These are phyloP conservation scores for Hirudinaria manillensis DNA, from an alignment of 2,888 invertebrate genomes.

Conservation along the genomic window DNA sequence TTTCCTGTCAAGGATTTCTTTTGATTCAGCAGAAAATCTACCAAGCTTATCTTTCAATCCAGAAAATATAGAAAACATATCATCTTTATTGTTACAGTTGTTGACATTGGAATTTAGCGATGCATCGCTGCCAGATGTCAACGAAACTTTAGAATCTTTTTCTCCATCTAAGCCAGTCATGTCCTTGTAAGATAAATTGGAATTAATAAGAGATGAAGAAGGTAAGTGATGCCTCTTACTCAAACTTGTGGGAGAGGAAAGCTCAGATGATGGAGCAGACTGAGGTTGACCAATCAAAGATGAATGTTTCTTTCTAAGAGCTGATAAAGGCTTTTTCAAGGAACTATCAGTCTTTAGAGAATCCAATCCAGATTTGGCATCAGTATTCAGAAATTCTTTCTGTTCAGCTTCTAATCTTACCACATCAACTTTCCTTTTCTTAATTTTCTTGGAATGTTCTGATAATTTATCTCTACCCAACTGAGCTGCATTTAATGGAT, in stretches of 20 bases:
- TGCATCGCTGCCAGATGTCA: not conserved
- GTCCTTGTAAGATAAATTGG: not conserved
- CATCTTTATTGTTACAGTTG: conserved; percentile 21
- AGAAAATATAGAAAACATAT: conserved; percentile 25
- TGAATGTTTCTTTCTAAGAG: conserved; percentile 17
- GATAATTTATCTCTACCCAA: not conserved
- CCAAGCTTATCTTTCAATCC: conserved; percentile 24
- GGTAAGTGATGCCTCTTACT: conserved; percentile 1
- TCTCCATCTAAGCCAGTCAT: not conserved
- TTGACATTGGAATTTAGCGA: not conserved
- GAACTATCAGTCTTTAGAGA: not conserved
- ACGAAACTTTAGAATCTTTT: not conserved
- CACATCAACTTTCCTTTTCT: conserved; percentile 7
- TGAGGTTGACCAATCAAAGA: conserved; percentile 2
- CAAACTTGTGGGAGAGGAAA: conserved; percentile 20
- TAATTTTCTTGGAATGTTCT: not conserved
- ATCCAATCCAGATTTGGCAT: not conserved
- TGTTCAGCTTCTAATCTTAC: conserved; percentile 2
- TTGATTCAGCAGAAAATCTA: conserved; percentile 26
- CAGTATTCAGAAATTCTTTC: not conserved
- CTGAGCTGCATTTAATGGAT: not conserved
- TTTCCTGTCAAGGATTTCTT: conserved; percentile 21
- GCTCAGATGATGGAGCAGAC: conserved; percentile 20
- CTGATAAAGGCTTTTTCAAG: not conserved
- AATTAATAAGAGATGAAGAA: not conserved